Evolutionary conservation across 2,888 invertebrate species (phyloP), one percentile per base, ranked within the genome.

Genomic region (Nasonia oneida): DNA sequence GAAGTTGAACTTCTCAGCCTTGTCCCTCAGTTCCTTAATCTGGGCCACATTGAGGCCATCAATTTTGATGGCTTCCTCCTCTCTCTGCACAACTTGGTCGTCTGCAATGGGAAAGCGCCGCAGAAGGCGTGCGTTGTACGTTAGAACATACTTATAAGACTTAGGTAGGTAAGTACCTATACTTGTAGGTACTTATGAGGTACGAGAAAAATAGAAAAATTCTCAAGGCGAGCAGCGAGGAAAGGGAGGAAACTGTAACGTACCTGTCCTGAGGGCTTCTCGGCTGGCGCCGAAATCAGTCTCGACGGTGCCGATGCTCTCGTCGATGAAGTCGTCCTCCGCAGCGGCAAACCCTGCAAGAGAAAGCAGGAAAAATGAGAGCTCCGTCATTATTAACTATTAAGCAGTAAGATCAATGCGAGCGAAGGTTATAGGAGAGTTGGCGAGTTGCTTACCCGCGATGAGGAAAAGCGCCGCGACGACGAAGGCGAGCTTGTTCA

Each of bases 31-130:
- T 94, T 99, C 98, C 90, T 97, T 98, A 93, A 98, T 95, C 94
- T 99, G 98, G 29, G 98, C 97, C 29, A 98, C 98, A 94, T 97
- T 99, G 86, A 99, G 94, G 3, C 98, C 98, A 94, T 99, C 99
- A 82, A 99, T 94, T 92, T 98, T 97, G 90, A 99, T 99, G 0
- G 99, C 98, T 94, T 99, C 99, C 93, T 98, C 99, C 94, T 99
- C 99, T 89, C 99, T 96, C 92, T 96, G 94, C 67, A 98, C 96
- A 6, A 96, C 96, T 94, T 99, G 98, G 93, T 98, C 97, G 94
- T 99, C 99, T 96, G 23, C 18, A 37, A 0, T 50, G 76, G 53
- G 61, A 57, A 79, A 53, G 47, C 50, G 18, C 50, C 15, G 23
- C 15, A n/a, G 18, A 71, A 23, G 61, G n/a, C 57, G 15, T 15